Evolutionary conservation across 2,113 vertebrate species (phyloP).

Genomic region (Peromyscus polionotus): DNA sequence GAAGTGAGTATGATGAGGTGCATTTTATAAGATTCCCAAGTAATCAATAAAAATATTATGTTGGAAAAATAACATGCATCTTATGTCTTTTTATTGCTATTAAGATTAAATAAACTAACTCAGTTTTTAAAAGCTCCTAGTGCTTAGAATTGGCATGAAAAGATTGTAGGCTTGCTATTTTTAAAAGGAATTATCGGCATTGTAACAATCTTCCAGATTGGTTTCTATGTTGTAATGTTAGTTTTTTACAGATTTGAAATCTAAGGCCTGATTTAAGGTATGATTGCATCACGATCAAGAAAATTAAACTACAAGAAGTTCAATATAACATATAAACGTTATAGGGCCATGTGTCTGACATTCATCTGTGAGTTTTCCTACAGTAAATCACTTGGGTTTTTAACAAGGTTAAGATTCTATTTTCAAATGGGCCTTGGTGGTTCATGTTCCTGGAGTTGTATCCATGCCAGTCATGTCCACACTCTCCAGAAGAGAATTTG

Average conservation of each 20-base stretch:
- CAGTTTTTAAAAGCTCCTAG: background rate
- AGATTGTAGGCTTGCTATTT: background rate
- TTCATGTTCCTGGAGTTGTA: too few species aligned
- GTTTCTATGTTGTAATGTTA: background rate
- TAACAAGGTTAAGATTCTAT: background rate
- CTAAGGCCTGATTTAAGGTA: background rate
- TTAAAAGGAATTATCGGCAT: conserved; percentile 1
- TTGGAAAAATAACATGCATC: background rate
- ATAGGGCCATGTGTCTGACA: background rate
- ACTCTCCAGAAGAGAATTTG: too few species aligned
- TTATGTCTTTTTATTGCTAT: background rate
- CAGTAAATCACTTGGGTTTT: background rate
- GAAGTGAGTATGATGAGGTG: too few species aligned
- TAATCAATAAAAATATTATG: too few species aligned
- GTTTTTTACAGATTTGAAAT: conserved; percentile 1
- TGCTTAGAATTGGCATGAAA: background rate
- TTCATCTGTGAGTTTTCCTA: background rate
- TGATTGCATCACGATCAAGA: conserved; percentile 5
- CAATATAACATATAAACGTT: background rate
- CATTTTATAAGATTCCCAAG: too few species aligned
- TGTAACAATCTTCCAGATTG: background rate
- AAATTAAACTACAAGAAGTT: conserved; percentile 20
- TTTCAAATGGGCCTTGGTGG: background rate
- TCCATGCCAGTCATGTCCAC: too few species aligned
- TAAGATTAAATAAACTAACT: background rate